Percentiles rank a stretch among this genome's conserved stretches.
These are phyloP conservation scores for Psophia crepitans DNA, from an alignment of 2,113 vertebrate species.

Conservation along the genomic window DNA sequence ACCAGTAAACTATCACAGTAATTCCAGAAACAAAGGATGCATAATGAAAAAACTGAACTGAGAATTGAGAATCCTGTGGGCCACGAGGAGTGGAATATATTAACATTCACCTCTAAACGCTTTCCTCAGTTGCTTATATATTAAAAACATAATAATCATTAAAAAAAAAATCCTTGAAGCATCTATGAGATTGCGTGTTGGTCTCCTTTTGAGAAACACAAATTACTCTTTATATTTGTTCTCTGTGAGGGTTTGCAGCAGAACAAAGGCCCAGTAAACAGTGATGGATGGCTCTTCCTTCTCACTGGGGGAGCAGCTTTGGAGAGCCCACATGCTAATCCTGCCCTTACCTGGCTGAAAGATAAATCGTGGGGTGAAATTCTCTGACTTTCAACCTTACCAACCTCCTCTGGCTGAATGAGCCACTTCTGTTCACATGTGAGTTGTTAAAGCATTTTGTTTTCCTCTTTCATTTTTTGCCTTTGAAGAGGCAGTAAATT, in stretches of 20 bases:
- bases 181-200: slow-evolving; percentile 39
- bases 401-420: slow-evolving; percentile 20
- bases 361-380: slow-evolving; percentile 49
- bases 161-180: slow-evolving; percentile 36
- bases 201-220: slow-evolving; percentile 61
- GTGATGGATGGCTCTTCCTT: slow-evolving; percentile 59
- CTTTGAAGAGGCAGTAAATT: slow-evolving; percentile 60
- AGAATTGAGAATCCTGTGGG: slow-evolving; percentile 47
- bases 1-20: slow-evolving; percentile 54
- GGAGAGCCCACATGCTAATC: slow-evolving; percentile 51
- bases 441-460: slow-evolving; percentile 42
- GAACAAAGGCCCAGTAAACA: slow-evolving; percentile 61
- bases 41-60: slow-evolving; percentile 58
- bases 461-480: slow-evolving; percentile 50
- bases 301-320: slow-evolving; percentile 50
- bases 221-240: slow-evolving; percentile 64
- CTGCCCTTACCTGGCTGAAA: slow-evolving; percentile 56
- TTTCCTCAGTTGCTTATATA: slow-evolving; percentile 11
- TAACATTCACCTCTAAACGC: slow-evolving; percentile 53
- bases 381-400: slow-evolving; percentile 39
- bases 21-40: slow-evolving; percentile 55
- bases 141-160: slow-evolving; percentile 24
- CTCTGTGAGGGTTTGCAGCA: slow-evolving; percentile 61
- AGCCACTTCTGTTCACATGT: slow-evolving; percentile 40
- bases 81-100: slow-evolving; percentile 38